These are phyloP conservation scores for Radopholus similis DNA, from an alignment of 1,140 invertebrate species.

Conservation along the genomic window DNA sequence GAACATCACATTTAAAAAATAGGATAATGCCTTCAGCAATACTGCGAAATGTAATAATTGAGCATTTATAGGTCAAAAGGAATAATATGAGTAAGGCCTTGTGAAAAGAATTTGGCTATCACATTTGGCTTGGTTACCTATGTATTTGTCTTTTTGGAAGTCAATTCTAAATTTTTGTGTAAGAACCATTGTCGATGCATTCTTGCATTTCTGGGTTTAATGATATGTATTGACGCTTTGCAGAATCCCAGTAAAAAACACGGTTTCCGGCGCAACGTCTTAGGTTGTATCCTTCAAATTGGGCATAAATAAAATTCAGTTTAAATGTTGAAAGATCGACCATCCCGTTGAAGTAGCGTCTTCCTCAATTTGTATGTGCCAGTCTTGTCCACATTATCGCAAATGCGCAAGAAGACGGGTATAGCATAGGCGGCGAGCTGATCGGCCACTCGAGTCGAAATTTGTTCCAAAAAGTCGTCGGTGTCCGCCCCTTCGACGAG, in stretches of 20 bases:
- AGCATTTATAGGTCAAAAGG: too few species aligned
- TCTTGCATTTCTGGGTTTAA: constrained; percentile 28
- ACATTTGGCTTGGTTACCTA: too few species aligned
- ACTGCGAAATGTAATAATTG: too few species aligned
- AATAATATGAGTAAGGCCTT: too few species aligned
- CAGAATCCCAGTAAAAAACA: constrained; percentile 43
- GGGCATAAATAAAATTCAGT: not conserved
- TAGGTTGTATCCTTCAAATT: constrained; percentile 32
- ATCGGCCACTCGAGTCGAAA: constrained; percentile 24
- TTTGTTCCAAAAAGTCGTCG: constrained; percentile 31
- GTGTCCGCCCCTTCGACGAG: constrained; percentile 33
- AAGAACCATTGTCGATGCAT: constrained; percentile 35
- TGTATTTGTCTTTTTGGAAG: too few species aligned
- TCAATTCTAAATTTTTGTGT: constrained; percentile 27
- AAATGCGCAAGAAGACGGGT: constrained; percentile 46
- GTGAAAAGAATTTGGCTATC: too few species aligned
- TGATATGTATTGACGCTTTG: constrained; percentile 17
- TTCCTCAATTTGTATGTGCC: constrained; percentile 51
- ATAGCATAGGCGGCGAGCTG: constrained; percentile 39
- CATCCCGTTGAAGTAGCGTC: constrained; percentile 33
- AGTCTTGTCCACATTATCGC: constrained; percentile 43
- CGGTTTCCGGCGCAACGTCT: constrained; percentile 31
- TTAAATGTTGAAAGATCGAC: not conserved
- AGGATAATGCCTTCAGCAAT: too few species aligned
- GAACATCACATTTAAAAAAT: too few species aligned